phyloP scores from a whole-genome alignment of 1,140 invertebrate genomes.

The Riptortus pedestris region DNA sequence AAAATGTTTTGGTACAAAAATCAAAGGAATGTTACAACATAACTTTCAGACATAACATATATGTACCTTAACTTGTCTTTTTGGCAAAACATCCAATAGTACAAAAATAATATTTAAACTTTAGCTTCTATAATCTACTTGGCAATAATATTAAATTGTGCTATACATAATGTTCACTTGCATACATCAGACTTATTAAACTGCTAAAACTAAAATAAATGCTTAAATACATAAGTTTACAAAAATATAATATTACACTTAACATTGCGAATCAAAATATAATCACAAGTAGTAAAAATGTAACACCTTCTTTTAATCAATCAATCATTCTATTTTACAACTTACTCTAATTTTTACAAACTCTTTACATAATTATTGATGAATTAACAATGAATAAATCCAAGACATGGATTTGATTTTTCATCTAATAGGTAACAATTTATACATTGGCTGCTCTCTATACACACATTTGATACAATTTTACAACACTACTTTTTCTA shows the following conservation, averaged over 20 bases:
- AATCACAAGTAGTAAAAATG: background rate
- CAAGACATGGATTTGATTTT: too few relatives aligned
- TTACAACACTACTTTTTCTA: background rate
- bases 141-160: conserved; percentile 17
- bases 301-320: background rate
- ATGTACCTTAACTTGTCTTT: too few relatives aligned
- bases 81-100: too few relatives aligned
- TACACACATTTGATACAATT: conserved; percentile 3
- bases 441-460: conserved; percentile 7
- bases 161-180: conserved; percentile 16
- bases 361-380: background rate
- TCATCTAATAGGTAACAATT: conserved; percentile 4
- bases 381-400: background rate
- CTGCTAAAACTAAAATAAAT: conserved; percentile 3
- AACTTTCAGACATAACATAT: too few relatives aligned
- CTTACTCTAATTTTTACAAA: conserved; percentile 7
- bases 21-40: too few relatives aligned
- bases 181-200: conserved; percentile 1
- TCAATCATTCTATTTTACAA: conserved; percentile 4
- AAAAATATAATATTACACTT: conserved; percentile 14
- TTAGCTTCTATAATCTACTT: conserved; percentile 7
- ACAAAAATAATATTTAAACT: conserved; percentile 20
- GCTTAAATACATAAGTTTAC: conserved; percentile 14
- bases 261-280: conserved; percentile 16
- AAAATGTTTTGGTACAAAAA: too few relatives aligned